Percentiles rank a stretch among this genome's conserved stretches.
These are phyloP conservation scores for Channa striata DNA, from an alignment of 2,797 vertebrate species.

Conservation along the genomic window DNA sequence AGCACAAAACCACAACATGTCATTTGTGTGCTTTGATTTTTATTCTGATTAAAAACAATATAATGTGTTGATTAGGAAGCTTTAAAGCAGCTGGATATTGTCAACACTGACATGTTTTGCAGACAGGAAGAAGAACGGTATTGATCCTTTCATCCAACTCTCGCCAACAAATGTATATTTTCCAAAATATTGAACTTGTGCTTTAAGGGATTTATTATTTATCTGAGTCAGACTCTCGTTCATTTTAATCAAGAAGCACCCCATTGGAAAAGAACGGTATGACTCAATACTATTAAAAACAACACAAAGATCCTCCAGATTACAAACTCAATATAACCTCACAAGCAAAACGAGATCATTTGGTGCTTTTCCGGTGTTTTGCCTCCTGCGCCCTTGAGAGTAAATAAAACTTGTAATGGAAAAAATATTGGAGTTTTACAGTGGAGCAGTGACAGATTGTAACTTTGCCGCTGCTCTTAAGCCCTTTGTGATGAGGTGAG, in stretches of 20 bases:
- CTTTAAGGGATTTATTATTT: neutral
- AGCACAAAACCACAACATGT: neutral
- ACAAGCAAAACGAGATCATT: slow-evolving; percentile 22
- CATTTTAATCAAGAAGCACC: neutral
- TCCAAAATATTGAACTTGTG: neutral
- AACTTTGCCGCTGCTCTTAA: slow-evolving; percentile 48
- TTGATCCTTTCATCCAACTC: neutral
- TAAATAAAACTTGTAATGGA: slow-evolving; percentile 46
- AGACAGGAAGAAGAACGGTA: neutral
- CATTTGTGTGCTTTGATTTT: neutral
- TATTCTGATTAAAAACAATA: neutral
- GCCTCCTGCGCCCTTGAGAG: slow-evolving; percentile 13
- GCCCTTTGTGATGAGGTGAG: slow-evolving; percentile 58
- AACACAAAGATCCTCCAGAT: slow-evolving; percentile 9
- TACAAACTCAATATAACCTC: slow-evolving; percentile 1
- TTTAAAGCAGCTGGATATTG: neutral
- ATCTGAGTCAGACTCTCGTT: neutral
- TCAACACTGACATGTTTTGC: no score
- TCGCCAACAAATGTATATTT: neutral
- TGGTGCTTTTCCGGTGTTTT: slow-evolving; percentile 17
- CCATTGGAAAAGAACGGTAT: neutral
- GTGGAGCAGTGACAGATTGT: slow-evolving; percentile 43
- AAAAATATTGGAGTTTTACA: slow-evolving; percentile 34
- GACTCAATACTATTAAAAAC: neutral
- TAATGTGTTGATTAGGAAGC: neutral